These are phyloP conservation scores for Aphelocoma californica DNA, from an alignment of 2,797 vertebrate species.

Conservation along the genomic window DNA sequence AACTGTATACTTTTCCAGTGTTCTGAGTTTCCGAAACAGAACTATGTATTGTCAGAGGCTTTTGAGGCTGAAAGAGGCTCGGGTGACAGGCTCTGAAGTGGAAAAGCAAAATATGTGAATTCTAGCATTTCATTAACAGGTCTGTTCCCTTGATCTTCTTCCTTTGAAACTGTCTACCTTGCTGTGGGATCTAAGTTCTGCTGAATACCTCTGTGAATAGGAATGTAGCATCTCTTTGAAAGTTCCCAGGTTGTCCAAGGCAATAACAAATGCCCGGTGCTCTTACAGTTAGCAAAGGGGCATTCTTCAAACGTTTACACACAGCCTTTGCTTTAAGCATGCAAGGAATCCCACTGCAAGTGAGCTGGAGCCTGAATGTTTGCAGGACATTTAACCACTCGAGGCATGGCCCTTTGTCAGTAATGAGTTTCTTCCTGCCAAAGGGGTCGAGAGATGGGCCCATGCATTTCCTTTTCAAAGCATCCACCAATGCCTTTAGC, in stretches of 20 bases:
- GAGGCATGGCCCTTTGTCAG: neutral
- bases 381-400: neutral
- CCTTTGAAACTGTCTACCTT: neutral
- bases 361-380: neutral
- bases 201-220: neutral
- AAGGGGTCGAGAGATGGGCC: neutral
- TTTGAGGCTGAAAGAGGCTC: neutral
- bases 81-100: neutral
- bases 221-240: neutral
- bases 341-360: constrained; percentile 10
- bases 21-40: neutral
- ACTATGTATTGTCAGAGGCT: neutral
- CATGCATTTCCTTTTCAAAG: neutral
- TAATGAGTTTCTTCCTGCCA: constrained; percentile 2
- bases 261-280: neutral
- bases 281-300: neutral
- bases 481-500: neutral
- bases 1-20: neutral
- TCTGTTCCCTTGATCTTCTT: neutral
- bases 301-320: constrained; percentile 11
- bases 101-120: neutral
- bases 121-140: neutral
- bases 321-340: neutral
- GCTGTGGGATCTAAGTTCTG: neutral
- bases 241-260: neutral